Percentiles rank a stretch among this genome's conserved stretches.
These are phyloP conservation scores for Lomographa bimaculata DNA, from an alignment of 2,888 invertebrate species.

Conservation along the genomic window DNA sequence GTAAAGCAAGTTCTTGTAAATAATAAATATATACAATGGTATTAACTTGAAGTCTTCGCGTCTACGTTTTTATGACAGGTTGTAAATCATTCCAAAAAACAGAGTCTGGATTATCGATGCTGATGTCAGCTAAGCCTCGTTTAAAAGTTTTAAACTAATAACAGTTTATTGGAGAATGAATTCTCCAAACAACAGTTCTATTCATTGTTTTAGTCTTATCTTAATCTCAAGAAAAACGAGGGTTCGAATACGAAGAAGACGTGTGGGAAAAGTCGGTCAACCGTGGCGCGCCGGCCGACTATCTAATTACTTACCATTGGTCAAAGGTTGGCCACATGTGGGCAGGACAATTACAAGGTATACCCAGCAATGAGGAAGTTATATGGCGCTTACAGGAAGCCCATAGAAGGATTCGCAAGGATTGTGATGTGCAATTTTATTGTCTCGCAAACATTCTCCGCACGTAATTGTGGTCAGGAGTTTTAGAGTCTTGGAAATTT, in stretches of 20 bases:
- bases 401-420: conserved; percentile 38
- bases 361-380: conserved; percentile 47
- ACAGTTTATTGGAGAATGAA: conserved; percentile 17
- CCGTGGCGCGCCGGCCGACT: conserved; percentile 54
- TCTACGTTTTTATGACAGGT: conserved; percentile 1
- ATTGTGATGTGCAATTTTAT: conserved; percentile 46
- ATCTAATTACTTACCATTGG: conserved; percentile 68
- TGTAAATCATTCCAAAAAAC: not conserved
- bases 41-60: too few relatives aligned
- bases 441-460: conserved; percentile 34
- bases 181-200: conserved; percentile 36
- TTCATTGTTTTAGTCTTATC: conserved; percentile 34
- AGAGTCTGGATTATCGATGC: not conserved
- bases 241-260: conserved; percentile 44
- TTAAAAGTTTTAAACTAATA: conserved; percentile 1
- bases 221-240: conserved; percentile 50
- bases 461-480: conserved; percentile 17
- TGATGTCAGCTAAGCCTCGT: not conserved
- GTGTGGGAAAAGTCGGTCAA: conserved; percentile 56
- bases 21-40: too few relatives aligned
- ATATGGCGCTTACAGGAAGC: conserved; percentile 28
- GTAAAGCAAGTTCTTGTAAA: too few relatives aligned
- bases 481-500: conserved; percentile 18
- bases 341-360: conserved; percentile 30
- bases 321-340: conserved; percentile 52